Conservation (phyloP, 2,888 invertebrate species). For the Scrobipalpa atriplicella region DNA sequence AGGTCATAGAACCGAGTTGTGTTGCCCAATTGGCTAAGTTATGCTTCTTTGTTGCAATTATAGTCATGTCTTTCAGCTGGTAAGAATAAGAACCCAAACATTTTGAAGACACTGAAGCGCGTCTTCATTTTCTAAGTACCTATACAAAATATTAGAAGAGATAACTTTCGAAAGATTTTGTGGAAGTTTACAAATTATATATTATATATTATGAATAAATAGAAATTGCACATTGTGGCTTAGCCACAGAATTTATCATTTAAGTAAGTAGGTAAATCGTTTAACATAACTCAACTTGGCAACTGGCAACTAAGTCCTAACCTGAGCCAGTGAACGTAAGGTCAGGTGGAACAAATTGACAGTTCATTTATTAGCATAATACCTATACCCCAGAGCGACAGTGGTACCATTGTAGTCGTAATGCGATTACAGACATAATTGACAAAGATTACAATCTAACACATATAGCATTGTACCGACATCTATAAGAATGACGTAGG, state of each 20-base stretch:
- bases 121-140: too few relatives aligned
- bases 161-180: too few relatives aligned
- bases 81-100: too few relatives aligned
- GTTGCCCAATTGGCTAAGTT: not conserved
- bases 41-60: constrained; percentile 2
- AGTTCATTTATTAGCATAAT: constrained; percentile 59
- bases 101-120: too few relatives aligned
- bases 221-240: too few relatives aligned
- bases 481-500: constrained; percentile 6
- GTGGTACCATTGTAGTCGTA: constrained; percentile 53
- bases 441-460: constrained; percentile 52
- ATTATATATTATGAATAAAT: too few relatives aligned
- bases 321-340: constrained; percentile 56
- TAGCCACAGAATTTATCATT: not conserved
- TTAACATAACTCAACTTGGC: not conserved
- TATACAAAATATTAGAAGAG: too few relatives aligned
- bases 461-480: constrained; percentile 9
- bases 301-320: not conserved
- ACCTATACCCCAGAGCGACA: constrained; percentile 41
- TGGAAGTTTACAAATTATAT: too few relatives aligned
- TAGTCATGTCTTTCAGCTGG: too few relatives aligned
- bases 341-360: constrained; percentile 55
- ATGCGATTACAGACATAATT: constrained; percentile 60
- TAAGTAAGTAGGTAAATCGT: not conserved
- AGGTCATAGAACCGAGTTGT: constrained; percentile 2